Evolutionary conservation across 2,113 vertebrate genomes (phyloP).

Genomic region (Microcebus murinus): DNA sequence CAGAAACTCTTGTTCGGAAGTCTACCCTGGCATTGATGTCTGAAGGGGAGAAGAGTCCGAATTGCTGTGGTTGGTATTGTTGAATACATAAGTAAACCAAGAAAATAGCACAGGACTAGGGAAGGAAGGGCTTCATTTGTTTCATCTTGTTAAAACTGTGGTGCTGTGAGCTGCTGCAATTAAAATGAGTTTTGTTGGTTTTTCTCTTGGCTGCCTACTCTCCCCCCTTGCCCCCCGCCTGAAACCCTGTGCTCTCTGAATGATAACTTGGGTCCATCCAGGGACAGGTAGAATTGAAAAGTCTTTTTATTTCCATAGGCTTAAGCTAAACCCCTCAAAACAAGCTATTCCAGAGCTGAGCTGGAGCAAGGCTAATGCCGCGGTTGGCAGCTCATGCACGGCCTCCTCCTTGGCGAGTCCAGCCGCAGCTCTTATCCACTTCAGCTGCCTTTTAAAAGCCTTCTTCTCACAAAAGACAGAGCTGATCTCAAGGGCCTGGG

Average conservation of each 20-base stretch:
- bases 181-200: slow-evolving; percentile 55
- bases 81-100: slow-evolving; percentile 69
- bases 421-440: slow-evolving; percentile 64
- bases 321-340: slow-evolving; percentile 65
- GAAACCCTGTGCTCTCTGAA: slow-evolving; percentile 17
- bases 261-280: slow-evolving; percentile 2
- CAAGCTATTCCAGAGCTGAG: slow-evolving; percentile 54
- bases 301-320: slow-evolving; percentile 70
- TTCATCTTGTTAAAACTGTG: slow-evolving; percentile 21
- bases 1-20: slow-evolving; percentile 39
- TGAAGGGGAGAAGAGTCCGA: slow-evolving; percentile 64
- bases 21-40: slow-evolving; percentile 32
- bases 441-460: slow-evolving; percentile 74
- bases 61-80: slow-evolving; percentile 42
- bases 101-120: slow-evolving; percentile 31
- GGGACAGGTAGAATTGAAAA: slow-evolving; percentile 68
- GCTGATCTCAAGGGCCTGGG: slow-evolving; percentile 78
- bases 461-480: slow-evolving; percentile 76
- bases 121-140: not conserved
- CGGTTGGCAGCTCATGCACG: slow-evolving; percentile 42
- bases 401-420: slow-evolving; percentile 53
- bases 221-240: no score
- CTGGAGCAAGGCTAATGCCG: slow-evolving; percentile 22
- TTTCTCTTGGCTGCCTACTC: slow-evolving; percentile 31
- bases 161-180: not conserved